A percentile compares a stretch with the other conserved stretches of the same genome.
phyloP scores from a whole-genome alignment of 2,113 vertebrate genomes.

The Hoplias malabaricus region DNA sequence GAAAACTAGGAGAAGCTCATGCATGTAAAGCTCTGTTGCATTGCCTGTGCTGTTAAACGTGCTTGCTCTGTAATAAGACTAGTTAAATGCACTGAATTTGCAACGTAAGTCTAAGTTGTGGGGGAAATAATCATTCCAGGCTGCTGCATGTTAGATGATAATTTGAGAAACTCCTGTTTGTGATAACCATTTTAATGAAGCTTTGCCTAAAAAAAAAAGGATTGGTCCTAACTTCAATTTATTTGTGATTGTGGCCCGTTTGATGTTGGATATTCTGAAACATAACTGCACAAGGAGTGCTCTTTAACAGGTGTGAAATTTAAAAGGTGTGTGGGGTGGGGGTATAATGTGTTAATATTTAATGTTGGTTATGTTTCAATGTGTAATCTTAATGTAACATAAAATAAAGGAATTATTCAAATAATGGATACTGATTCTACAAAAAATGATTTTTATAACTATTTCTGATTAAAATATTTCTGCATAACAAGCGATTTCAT shows the following conservation, averaged over 20 bases:
- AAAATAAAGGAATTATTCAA: conserved; percentile 34
- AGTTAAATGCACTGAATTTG: neutral
- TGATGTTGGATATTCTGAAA: conserved; percentile 2
- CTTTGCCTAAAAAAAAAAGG: neutral
- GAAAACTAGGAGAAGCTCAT: neutral
- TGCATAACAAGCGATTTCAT: too few relatives aligned
- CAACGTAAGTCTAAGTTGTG: neutral
- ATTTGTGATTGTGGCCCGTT: conserved; percentile 6
- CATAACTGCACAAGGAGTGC: neutral
- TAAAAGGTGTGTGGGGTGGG: neutral
- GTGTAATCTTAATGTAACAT: conserved; percentile 34
- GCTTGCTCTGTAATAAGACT: neutral
- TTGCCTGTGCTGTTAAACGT: neutral
- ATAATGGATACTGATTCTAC: neutral
- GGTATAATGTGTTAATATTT: neutral
- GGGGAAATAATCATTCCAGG: conserved; percentile 16
- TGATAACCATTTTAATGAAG: conserved; percentile 3
- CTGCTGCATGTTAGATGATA: conserved; percentile 38
- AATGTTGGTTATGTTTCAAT: conserved; percentile 15
- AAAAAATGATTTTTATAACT: neutral
- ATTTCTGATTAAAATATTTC: too few relatives aligned
- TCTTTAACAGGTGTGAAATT: neutral
- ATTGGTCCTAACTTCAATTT: neutral
- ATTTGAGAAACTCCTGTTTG: neutral
- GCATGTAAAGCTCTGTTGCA: conserved; percentile 6